Evolutionary conservation across 2,113 vertebrate genomes (phyloP), one percentile per base, ranked within the genome.

Genomic region (Struthio camelus): DNA sequence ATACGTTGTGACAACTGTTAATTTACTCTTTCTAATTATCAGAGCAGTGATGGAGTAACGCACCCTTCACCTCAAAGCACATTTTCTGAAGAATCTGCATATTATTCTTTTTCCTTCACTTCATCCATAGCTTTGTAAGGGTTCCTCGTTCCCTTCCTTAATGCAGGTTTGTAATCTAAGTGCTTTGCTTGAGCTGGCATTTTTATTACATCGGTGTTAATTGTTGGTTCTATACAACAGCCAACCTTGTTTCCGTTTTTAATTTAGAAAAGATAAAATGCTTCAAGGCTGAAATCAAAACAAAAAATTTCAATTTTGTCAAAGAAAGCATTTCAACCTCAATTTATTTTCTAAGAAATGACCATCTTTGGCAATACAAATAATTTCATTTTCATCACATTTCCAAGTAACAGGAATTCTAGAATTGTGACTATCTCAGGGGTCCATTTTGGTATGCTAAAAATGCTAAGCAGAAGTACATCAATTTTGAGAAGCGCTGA

Each of bases 11-110:
- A 72, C 23, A 97, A 87, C 90, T 96, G 88, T 96, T 96, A 91
- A 84, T 93, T 98, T 96, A 96, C 94, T 94, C 69, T 48, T 93
- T 84, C 62, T 96, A 97, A 96, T 98, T 95, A 95, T 85, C 48
- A 79, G 73, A 91, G 46, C 89, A 95, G 42, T 5, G 9, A 88
- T 90, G 90, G 38, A 94, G 80, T 85, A 96, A 96, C 80, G 75
- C 4, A 12, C 69, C 85, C 83, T 96, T 75, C 86, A 90, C 61
- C 64, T 79, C 84, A 86, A 53, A 75, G 80, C 61, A 75, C 65
- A 90, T 82, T 90, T 91, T 56, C 19, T 34, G 71, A 95, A 93
- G 59, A 95, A 86, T 90, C 53, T 93, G n/a, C 77, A 76, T 97
- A 44, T 84, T 85, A 76, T 82, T 83, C 34, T 67, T 77, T 78